Percentiles rank a stretch among this genome's conserved stretches.
phyloP scores from a whole-genome alignment of 2,797 vertebrate species.

The Poecilia wingei region DNA sequence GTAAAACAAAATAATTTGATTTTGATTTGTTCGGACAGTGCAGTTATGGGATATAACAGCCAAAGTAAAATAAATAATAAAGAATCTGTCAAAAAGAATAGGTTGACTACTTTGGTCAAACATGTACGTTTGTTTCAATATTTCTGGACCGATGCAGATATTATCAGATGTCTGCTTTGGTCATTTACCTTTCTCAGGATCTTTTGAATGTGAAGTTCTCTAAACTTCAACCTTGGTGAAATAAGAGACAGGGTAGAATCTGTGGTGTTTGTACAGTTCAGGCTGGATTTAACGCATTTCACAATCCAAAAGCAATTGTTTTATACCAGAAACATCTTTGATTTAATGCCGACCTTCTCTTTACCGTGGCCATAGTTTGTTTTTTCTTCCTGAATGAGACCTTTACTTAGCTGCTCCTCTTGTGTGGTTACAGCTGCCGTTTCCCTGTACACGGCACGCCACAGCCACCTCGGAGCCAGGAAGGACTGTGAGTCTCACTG shows the following conservation, averaged over 20 bases:
- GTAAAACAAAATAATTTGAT: no score
- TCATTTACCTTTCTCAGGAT: neutral
- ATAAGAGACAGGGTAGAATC: neutral
- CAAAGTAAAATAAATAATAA: no score
- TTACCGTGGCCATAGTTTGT: neutral
- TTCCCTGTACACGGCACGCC: constrained; percentile 74
- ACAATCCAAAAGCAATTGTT: neutral
- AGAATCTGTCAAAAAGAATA: no score
- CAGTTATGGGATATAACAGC: no score
- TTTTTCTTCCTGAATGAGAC: neutral
- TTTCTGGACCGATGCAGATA: no score
- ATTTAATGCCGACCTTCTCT: neutral
- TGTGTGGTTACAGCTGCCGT: constrained; percentile 71
- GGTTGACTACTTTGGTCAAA: no score
- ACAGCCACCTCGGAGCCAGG: constrained; percentile 76
- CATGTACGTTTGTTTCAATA: no score
- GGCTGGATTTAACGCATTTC: neutral
- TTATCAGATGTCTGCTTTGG: constrained; percentile 4
- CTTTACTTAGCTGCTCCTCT: constrained; percentile 35
- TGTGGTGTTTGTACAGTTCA: neutral
- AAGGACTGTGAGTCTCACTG: constrained; percentile 81
- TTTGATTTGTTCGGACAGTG: no score
- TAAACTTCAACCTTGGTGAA: neutral
- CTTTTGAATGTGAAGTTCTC: neutral
- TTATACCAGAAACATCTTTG: neutral